Base-by-base conservation (phyloP, 2,113 vertebrate species). In the Hemibagrus wyckioides region DNA sequence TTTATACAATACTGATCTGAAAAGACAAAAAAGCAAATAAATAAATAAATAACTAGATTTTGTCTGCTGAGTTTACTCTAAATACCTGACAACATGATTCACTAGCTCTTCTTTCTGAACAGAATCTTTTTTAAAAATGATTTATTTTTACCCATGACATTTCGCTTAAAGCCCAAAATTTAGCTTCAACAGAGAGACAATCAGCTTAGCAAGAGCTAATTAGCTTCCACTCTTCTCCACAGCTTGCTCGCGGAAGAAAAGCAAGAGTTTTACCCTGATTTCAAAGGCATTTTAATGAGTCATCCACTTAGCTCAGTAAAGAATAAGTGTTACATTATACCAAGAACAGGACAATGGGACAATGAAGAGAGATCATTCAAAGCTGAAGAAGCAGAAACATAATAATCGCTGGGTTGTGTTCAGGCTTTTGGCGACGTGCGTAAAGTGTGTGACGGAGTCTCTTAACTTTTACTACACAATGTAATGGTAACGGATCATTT, bases 241-340 rank as follows among this genome's bases (percentile, higher is more conserved):
- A 63, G 82, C 76, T 57, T 54, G 41, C 41, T 39, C 73, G 79
- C 25, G 23, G 80, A 83, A 80, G 87, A 80, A 65, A 83, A 94
- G 91, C 91, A 93, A 92, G 94, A 94, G 88, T 92, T 89, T 92
- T n/a, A 90, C 88, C 87, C 88, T 89, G 90, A 92, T 92, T 94
- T 93, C 91, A 94, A 94, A 92, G 83, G 92, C 90, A 57, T 88
- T 87, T 87, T 82, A 44, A 73, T 82, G 65, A 87, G 36, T 80
- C 87, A 80, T 69, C 73, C 82, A 59, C 76, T 75, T 14, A 33
- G 85, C 56, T 87, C 56, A 83, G 73, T 77, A 71, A 82, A 59
- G 14, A 69, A 82, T 59, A 54, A 80, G 30, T 63, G 59, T 80
- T 54, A 86, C 67, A 87, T 73, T 57, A 59, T 82, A 82, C 33